phyloP scores from a whole-genome alignment of 2,888 invertebrate species.

The Epistrophe grossulariae region DNA sequence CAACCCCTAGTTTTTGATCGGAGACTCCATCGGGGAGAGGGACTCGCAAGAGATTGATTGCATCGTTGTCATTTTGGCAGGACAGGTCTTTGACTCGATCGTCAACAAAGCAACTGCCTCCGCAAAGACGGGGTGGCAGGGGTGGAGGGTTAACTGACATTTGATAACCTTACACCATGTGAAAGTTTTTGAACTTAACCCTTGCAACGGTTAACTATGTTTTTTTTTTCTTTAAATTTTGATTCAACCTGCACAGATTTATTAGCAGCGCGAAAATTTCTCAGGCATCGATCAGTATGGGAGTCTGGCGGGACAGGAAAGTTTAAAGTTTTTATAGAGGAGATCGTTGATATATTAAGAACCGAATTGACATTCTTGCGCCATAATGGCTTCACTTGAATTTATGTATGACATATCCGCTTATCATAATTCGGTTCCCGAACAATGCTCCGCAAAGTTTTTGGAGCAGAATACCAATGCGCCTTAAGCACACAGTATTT shows the following conservation, averaged over 20 bases:
- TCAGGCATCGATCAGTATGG: conserved; percentile 65
- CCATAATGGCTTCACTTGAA: conserved; percentile 64
- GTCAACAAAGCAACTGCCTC: conserved; percentile 58
- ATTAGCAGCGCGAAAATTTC: conserved; percentile 65
- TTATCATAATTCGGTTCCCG: conserved; percentile 74
- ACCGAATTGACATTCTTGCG: conserved; percentile 68
- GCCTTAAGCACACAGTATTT: conserved; percentile 45
- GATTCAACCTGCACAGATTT: conserved; percentile 63
- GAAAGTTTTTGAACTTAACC: conserved; percentile 75
- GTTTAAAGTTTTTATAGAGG: conserved; percentile 16
- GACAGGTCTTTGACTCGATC: conserved; percentile 74
- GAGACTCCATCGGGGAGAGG: conserved; percentile 32
- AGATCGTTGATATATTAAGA: conserved; percentile 30
- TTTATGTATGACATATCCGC: conserved; percentile 75
- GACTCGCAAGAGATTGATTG: conserved; percentile 66
- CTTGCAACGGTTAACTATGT: conserved; percentile 41
- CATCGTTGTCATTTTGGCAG: conserved; percentile 62
- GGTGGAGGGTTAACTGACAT: conserved; percentile 59
- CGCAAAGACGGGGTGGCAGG: not conserved
- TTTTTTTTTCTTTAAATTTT: conserved; percentile 24
- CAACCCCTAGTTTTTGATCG: conserved; percentile 49
- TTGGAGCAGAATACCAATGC: conserved; percentile 72
- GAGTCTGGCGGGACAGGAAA: conserved; percentile 10
- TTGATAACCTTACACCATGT: conserved; percentile 75
- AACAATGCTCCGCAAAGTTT: conserved; percentile 52